phyloP scores from a whole-genome alignment of 37 sponge, comb jelly and placozoan species.

The Diacarnus erythraeanus region DNA sequence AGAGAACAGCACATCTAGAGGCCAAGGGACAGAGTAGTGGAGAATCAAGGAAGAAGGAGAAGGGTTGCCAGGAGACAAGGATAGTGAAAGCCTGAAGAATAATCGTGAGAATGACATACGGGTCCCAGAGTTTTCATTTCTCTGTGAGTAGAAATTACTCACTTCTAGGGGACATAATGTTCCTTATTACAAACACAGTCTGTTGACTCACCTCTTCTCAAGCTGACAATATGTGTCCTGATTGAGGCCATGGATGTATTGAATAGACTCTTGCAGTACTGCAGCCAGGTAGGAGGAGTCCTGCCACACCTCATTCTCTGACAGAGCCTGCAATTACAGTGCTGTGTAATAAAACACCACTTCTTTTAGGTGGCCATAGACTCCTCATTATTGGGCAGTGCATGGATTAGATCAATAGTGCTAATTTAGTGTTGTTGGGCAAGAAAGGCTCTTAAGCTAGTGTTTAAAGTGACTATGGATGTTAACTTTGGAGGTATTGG shows the following conservation, averaged over 20 bases:
- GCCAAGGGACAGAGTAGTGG: conserved; percentile 55
- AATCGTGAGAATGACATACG: neutral
- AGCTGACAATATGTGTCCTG: neutral
- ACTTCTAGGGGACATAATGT: neutral
- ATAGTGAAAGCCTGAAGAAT: neutral
- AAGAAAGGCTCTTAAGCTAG: too few species aligned
- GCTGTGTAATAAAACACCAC: too few species aligned
- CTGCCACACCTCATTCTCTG: conserved; percentile 25
- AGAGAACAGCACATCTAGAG: conserved; percentile 40
- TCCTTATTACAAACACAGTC: neutral
- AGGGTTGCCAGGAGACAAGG: conserved; percentile 7
- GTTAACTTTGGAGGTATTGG: too few species aligned
- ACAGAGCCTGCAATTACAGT: neutral
- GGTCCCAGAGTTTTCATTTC: too few species aligned
- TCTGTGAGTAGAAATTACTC: too few species aligned
- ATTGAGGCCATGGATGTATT: neutral
- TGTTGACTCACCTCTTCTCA: conserved; percentile 29
- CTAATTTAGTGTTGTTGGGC: too few species aligned
- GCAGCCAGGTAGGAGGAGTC: conserved; percentile 45
- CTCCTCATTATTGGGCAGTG: too few species aligned
- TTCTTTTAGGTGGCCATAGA: too few species aligned
- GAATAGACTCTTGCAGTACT: conserved; percentile 44
- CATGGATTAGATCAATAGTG: too few species aligned
- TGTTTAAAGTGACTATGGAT: too few species aligned
- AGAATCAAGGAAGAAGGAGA: conserved; percentile 24